Evolutionary conservation across 53 echinoderm and acorn worm genomes (phyloP), one percentile per base, ranked within the genome.

Genomic region (Paracentrotus lividus): DNA sequence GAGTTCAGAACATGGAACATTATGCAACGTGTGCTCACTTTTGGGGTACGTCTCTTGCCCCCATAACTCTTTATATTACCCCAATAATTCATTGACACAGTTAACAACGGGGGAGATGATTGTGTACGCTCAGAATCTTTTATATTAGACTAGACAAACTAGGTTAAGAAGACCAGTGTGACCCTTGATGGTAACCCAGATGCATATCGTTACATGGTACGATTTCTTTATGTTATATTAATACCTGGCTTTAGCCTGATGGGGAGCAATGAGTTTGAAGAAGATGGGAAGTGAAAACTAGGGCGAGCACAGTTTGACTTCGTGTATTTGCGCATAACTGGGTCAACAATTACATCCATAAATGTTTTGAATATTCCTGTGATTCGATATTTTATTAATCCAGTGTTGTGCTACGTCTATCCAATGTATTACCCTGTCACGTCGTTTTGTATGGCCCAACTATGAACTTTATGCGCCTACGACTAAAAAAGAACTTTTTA

Each of bases 361-460:
- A 90, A 90, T 90, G 90, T 90, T 90, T 90, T 90, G 90, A 90
- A 72, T 90, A 89, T 89, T 89, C 65, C 65, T 44, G 59, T 89
- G 89, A 89, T 89, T 89, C 64, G 89, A 61, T 61, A 40, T 64
- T 58, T 64, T 55, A 59, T 89, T 89, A 89, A 65, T 61, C 60
- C 89, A 24, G 89, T 61, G 58, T 89, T 61, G 43, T 89, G 43
- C 89, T 89, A 87, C 87, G 57, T 87, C 56, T 87, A 44, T 47
- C 3, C n/a, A 45, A 76, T 76, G 76, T 76, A 36, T 76, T 76
- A 81, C 43, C 81, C 21, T 47, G 47, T 44, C 47, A 81, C 47
- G 27, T 81, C n/a, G 47, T 81, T 47, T 47, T 47, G 57, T 29
- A 86, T 86, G 86, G 55, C 86, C 86, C 32, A 55, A 8, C 33